phyloP scores from a whole-genome alignment of 1,140 invertebrate species.

The Magallana angulata region DNA sequence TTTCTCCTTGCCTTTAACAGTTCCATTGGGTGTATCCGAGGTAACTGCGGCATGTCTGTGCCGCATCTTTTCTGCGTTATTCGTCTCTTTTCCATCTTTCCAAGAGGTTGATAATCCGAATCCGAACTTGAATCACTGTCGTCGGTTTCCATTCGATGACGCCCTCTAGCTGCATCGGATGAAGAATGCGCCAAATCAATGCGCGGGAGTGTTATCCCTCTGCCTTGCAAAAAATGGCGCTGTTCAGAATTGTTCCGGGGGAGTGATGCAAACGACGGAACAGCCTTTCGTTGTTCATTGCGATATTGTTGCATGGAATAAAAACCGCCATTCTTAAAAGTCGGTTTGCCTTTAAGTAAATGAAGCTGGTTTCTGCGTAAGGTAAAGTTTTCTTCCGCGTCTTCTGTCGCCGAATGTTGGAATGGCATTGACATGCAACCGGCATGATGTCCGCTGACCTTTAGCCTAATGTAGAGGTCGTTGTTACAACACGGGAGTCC shows the following conservation, averaged over 20 bases:
- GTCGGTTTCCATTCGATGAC: neutral
- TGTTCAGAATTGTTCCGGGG: slow-evolving; percentile 29
- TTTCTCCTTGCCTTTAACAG: slow-evolving; percentile 1
- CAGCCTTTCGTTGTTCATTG: slow-evolving; percentile 30
- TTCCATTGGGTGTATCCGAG: neutral
- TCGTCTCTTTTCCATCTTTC: slow-evolving; percentile 3
- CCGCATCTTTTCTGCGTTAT: slow-evolving; percentile 20
- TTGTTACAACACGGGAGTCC: slow-evolving; percentile 73
- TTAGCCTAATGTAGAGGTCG: slow-evolving; percentile 62
- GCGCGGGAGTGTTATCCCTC: slow-evolving; percentile 63
- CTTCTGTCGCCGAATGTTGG: slow-evolving; percentile 51
- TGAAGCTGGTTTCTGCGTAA: slow-evolving; percentile 54
- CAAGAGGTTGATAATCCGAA: neutral
- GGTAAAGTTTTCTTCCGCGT: slow-evolving; percentile 67
- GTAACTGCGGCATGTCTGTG: neutral
- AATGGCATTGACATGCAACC: slow-evolving; percentile 63
- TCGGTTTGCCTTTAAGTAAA: slow-evolving; percentile 57
- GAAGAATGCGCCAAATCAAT: neutral
- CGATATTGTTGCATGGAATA: slow-evolving; percentile 55
- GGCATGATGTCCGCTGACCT: slow-evolving; percentile 43
- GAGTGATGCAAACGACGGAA: slow-evolving; percentile 53
- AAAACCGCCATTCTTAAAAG: slow-evolving; percentile 62
- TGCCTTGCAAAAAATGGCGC: slow-evolving; percentile 57
- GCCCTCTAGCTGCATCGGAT: neutral
- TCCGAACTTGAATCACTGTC: slow-evolving; percentile 37